These are phyloP conservation scores for Diaprepes abbreviatus DNA, from an alignment of 2,888 invertebrate genomes.

Conservation along the genomic window DNA sequence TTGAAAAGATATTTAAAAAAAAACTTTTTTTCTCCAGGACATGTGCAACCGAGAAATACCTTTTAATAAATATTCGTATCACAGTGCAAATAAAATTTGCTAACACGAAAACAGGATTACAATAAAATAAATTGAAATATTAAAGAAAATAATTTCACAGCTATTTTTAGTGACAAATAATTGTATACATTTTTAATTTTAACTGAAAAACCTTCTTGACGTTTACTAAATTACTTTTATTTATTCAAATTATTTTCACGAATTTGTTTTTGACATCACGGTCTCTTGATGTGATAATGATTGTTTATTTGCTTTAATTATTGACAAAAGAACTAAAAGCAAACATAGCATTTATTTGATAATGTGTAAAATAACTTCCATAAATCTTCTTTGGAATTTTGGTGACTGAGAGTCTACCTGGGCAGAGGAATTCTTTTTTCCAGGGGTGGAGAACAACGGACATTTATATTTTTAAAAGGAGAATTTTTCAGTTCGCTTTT, in stretches of 20 bases:
- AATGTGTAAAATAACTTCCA: conserved; percentile 37
- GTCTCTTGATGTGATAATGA: conserved; percentile 29
- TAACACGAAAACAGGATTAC: too few species aligned
- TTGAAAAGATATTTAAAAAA: too few species aligned
- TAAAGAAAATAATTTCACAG: neutral
- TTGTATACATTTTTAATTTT: conserved; percentile 19
- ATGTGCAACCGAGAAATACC: too few species aligned
- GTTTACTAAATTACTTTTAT: conserved; percentile 6
- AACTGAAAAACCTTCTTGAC: neutral
- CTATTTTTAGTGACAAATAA: conserved; percentile 12
- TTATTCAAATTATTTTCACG: conserved; percentile 27
- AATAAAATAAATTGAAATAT: too few species aligned
- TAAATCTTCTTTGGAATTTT: conserved; percentile 33
- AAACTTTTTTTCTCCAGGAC: too few species aligned
- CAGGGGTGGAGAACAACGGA: conserved; percentile 13
- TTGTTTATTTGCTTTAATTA: conserved; percentile 44
- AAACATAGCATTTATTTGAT: conserved; percentile 38
- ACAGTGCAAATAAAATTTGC: too few species aligned
- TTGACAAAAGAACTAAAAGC: conserved; percentile 27
- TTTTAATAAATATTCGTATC: too few species aligned
- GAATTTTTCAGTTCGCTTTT: too few species aligned
- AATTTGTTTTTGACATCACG: conserved; percentile 27
- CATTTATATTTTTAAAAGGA: too few species aligned
- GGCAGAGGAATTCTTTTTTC: conserved; percentile 4
- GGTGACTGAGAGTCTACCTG: conserved; percentile 45